phyloP scores from a whole-genome alignment of 2,888 invertebrate genomes.

The Diaperis boleti region DNA sequence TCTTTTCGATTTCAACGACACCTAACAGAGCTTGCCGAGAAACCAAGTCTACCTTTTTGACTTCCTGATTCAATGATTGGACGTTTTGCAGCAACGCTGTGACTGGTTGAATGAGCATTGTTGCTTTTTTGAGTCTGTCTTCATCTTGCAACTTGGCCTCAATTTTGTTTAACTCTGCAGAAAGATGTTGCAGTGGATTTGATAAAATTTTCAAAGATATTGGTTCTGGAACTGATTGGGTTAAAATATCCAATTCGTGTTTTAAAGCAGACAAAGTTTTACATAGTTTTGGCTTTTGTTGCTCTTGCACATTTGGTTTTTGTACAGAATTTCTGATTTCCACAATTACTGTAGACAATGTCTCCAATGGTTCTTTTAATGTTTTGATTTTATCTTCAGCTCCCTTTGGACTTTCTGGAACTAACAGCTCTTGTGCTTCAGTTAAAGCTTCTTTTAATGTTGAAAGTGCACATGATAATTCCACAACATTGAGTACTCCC shows the following conservation, averaged over 20 bases:
- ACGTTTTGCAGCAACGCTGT: not conserved
- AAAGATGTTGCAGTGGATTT: slow-evolving; percentile 34
- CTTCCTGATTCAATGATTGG: not conserved
- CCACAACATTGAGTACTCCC: not conserved
- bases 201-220: slow-evolving; percentile 31
- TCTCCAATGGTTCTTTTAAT: slow-evolving; percentile 17
- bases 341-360: slow-evolving; percentile 9
- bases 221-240: slow-evolving; percentile 25
- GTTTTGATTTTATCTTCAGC: slow-evolving; percentile 10
- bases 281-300: slow-evolving; percentile 39
- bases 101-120: slow-evolving; percentile 26
- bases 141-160: slow-evolving; percentile 13
- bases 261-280: slow-evolving; percentile 41
- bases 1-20: slow-evolving; percentile 42
- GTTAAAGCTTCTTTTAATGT: not conserved
- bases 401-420: not conserved
- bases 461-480: not conserved
- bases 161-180: slow-evolving; percentile 32
- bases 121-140: slow-evolving; percentile 18
- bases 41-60: not conserved
- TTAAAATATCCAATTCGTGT: slow-evolving; percentile 30
- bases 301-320: slow-evolving; percentile 41
- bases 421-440: not conserved
- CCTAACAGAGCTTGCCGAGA: slow-evolving; percentile 46
- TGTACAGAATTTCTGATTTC: slow-evolving; percentile 29